Percentiles rank a stretch among this genome's conserved stretches.
Conservation (phyloP, 2,888 invertebrate genomes). For the Parascotia fuliginaria region DNA sequence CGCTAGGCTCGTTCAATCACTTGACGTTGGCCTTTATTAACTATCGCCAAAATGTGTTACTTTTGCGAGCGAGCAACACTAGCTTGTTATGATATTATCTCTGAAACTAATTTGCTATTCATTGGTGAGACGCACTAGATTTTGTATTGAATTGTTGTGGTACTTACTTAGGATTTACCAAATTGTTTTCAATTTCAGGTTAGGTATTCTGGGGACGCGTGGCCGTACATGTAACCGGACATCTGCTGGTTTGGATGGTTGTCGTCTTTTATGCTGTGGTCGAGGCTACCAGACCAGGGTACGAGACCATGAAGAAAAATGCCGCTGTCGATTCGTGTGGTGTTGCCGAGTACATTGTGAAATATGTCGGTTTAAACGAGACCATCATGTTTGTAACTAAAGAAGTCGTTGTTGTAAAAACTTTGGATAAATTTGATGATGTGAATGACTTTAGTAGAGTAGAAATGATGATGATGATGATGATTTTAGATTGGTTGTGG, state of each 20-base stretch:
- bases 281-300: slow-evolving; percentile 94
- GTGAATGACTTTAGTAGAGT: slow-evolving; percentile 1
- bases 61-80: too few relatives aligned
- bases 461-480: not conserved
- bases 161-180: too few relatives aligned
- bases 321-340: slow-evolving; percentile 96
- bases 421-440: not conserved
- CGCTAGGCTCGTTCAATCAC: too few relatives aligned
- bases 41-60: too few relatives aligned
- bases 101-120: too few relatives aligned
- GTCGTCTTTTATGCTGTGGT: slow-evolving; percentile 94
- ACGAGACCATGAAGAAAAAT: slow-evolving; percentile 93
- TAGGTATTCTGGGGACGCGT: slow-evolving; percentile 93
- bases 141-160: too few relatives aligned
- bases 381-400: slow-evolving; percentile 95
- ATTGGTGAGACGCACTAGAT: too few relatives aligned
- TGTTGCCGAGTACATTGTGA: slow-evolving; percentile 96
- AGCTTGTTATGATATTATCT: too few relatives aligned
- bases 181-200: too few relatives aligned
- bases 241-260: slow-evolving; percentile 94
- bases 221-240: slow-evolving; percentile 94
- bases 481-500: not conserved
- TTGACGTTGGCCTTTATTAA: too few relatives aligned
- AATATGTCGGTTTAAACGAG: slow-evolving; percentile 91
- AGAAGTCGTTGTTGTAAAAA: not conserved